Conservation (phyloP, 2,113 vertebrate species). For the Indri indri region DNA sequence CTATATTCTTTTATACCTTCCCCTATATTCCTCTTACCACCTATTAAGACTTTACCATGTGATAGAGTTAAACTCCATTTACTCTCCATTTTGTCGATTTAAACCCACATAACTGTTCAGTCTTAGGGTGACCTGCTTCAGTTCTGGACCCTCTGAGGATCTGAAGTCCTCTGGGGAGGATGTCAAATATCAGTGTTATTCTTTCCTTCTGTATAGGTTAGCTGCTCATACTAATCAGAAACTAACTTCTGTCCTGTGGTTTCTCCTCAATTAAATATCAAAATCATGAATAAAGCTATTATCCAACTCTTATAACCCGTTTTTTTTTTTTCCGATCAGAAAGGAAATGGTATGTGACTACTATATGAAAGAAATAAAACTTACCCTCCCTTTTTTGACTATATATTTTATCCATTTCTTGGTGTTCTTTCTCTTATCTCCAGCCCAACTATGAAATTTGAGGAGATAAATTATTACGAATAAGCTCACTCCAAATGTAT, state of each 20-base stretch:
- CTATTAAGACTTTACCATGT: not conserved
- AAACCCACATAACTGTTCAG: not conserved
- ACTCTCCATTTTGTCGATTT: not conserved
- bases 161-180: not conserved
- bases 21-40: not conserved
- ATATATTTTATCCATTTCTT: not conserved
- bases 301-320: not conserved
- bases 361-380: not conserved
- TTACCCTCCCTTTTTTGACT: not conserved
- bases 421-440: not conserved
- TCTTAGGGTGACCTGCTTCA: not conserved
- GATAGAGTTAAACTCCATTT: not conserved
- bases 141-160: not conserved
- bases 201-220: not conserved
- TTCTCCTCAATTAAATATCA: not conserved
- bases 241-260: not conserved
- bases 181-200: not conserved
- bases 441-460: not conserved
- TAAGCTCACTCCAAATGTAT: not conserved
- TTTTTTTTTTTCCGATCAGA: not conserved
- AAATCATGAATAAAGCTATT: not conserved
- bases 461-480: not conserved
- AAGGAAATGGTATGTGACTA: not conserved
- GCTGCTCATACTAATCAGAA: not conserved
- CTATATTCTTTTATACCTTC: not conserved